Base-by-base conservation (phyloP, 2,113 vertebrate genomes). In the Phalacrocorax pelagicus region DNA sequence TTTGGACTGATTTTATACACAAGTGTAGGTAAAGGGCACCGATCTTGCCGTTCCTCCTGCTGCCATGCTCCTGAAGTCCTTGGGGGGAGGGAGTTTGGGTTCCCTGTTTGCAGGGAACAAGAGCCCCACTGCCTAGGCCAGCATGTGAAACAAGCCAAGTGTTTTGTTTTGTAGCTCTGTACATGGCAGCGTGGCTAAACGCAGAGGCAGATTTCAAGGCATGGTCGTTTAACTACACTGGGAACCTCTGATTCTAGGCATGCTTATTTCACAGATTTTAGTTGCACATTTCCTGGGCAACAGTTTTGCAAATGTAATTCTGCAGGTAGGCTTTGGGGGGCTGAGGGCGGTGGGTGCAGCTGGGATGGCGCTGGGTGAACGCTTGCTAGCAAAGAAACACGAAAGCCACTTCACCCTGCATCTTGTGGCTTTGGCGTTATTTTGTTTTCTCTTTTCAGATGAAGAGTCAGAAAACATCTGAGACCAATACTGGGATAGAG, bases 231-330 rank as follows among this genome's bases (percentile, higher is more conserved):
- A 94, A 91, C 91, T 93, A 95, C 94, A 93, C 91, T 90, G 95
- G 88, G 86, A 96, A 95, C 0, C 52, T 42, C 95, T 96, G 96
- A 90, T 96, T 93, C 94, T 90, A 69, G 95, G 94, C 92, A 96
- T 91, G 96, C 95, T 92, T 88, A 91, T 97, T 96, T 96, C 95
- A 97, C 96, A 96, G 96, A 86, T 92, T 86, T 96, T 97, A 96
- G 95, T 51, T 79, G 92, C 96, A 94, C 91, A 84, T 96, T 96
- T 94, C 86, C 95, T 34, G 95, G 94, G 91, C 94, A 80, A 85
- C 78, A 80, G 84, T 82, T 97, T 88, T 91, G 92, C 84, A 95
- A 90, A 92, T 91, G 77, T 69, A 86, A 84, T 89, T 81, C 88
- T 75, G 73, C 95, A 96, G 94, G 96, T 96, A 92, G 83, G 91